Evolutionary conservation across 2,797 vertebrate species (phyloP), one percentile per base, ranked within the genome.

Genomic region (Staurois parvus): DNA sequence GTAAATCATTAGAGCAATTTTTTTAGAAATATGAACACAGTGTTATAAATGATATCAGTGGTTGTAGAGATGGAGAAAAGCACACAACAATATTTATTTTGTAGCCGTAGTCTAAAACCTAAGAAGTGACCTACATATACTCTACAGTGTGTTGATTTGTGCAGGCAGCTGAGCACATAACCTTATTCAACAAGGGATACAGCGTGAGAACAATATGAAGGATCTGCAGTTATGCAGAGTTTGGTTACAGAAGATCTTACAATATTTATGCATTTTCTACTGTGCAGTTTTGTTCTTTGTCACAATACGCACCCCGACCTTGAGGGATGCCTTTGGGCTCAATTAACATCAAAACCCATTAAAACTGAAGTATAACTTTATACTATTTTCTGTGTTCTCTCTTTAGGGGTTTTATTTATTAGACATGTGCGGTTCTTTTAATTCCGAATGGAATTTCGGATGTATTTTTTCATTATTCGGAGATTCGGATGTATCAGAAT

Each of bases 1-100:
- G 69, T 74, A 42, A 87, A 74, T 87, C 69, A 87, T 87, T 74
- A 79, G 74, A 83, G 70, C 19, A 21, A 21, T 59, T 72, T 68
- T 83, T 69, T 19, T 30, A 79, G 69, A 74, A 83, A 87, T 87
- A 28, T 74, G 79, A 75, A 74, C 59, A 70, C 64, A 19, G n/a
- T 56, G 69, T 69, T 79, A 83, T 75, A 15, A 69, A 69, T 87
- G 75, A 83, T 74, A 72, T 45, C 68, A 59, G 75, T 11, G 40
- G 42, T 45, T 48, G 45, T n/a, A 15, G 66, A 76, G 66, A 72
- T 26, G 21, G 37, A 79, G 79, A 73, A 24, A 62, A 64, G 26
- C 66, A 17, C 26, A 37, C 73, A 78, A 12, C 34, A 30, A 76
- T 72, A 62, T 69, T 76, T 85, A 59, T 59, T 56, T 30, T 40